Evolutionary conservation across 2,888 invertebrate species (phyloP), one percentile per base, ranked within the genome.

Genomic region (Darwinula stevensoni): DNA sequence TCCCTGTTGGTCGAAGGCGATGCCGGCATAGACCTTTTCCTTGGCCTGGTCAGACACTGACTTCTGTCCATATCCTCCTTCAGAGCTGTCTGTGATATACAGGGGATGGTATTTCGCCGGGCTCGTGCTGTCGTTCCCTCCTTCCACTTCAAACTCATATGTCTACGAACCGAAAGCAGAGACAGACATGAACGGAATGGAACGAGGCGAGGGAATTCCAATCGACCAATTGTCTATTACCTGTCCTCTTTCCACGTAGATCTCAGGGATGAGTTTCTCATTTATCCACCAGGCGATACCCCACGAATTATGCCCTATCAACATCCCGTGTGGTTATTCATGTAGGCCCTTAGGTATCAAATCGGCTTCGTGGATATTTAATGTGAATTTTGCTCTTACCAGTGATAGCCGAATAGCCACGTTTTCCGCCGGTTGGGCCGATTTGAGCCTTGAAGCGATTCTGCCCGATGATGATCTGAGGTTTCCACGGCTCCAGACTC

Each of bases 41-140:
- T 63, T 61, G 39, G 58, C 56, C 41, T 69, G 67, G 27, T 76
- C 66, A 1, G 59, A 57, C 30, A 63, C 64, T 12, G 54, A 59
- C 49, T 73, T 73, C 50, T 78, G 76, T 0, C 71, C 73, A 44
- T 66, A 73, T 2, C 82, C 84, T 16, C 84, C 84, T 48, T 76
- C 75, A 0, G 62, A 54, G 2, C 71, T 78, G 47, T 72, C 70
- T 26, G 76, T 78, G 44, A 84, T 80, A 54, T 84, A 84, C 48
- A 84, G 67, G 9, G 84, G 84, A 54, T 84, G 82, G 51, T 74
- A 84, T 60, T 65, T 67, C 13, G 75, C 74, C 2, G 73, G 70
- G 48, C 75, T 72, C 16, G 67, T 62, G 32, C 63, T 58, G 47
- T 80, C 70, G 40, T 68, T 65, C 5, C 50, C 50, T 31, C 47